Base-by-base conservation (phyloP, 2,113 vertebrate genomes). In the Sialia sialis region DNA sequence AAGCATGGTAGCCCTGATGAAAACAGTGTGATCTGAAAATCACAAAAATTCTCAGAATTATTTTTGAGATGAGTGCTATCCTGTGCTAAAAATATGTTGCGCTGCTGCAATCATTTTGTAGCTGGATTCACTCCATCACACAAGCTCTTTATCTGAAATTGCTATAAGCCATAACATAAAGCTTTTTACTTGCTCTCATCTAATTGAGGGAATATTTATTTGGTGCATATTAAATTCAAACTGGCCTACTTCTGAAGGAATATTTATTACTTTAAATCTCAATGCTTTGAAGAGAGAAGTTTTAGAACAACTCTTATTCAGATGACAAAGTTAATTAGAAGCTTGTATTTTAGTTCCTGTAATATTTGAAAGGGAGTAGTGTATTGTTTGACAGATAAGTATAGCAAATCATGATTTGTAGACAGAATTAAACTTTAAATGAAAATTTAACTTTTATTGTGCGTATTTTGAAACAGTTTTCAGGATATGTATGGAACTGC, bases 161-260 rank as follows among this genome's bases (percentile, higher is more conserved):
- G 97, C 97, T 97, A 54, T 97, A 96, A 98, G 98, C 97, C 77
- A 91, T 96, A 97, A 97, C 97, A 91, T 94, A 97, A 93, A 94
- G 84, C 95, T 89, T 98, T 97, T 95, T 94, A 95, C 97, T 98
- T 96, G 94, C 90, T 97, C 97, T 97, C 91, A 75, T 97, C 90
- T 96, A 98, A 98, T 98, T 98, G 97, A 96, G 79, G 93, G 97
- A 98, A 96, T 98, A 98, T 98, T 98, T 98, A 98, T 97, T 97
- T 97, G 97, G 96, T 97, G 92, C 94, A 88, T 95, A 92, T 94
- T 95, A 94, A 97, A 96, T 97, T 97, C 89, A 67, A 59, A 93
- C 89, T 97, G 96, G 84, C 96, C 96, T 95, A 83, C 66, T 97
- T 98, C 95, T 91, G 69, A 89, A 94, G 51, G 82, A 93, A 96